Evolutionary conservation across 2,797 vertebrate genomes (phyloP).

Genomic region (Smutsia temminckii): DNA sequence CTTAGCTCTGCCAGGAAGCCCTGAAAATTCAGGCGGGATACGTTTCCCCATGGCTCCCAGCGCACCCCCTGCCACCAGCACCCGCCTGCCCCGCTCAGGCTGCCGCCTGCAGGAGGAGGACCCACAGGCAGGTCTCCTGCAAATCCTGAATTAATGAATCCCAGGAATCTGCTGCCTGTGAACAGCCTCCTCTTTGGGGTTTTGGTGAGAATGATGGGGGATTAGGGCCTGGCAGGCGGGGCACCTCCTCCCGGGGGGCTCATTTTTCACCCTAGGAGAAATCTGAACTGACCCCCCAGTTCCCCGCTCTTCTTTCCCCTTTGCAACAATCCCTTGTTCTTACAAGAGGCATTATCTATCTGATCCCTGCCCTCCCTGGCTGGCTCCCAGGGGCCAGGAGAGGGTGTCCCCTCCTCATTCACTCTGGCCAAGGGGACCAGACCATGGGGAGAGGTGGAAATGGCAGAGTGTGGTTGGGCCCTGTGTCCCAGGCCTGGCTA

Average conservation of each 20-base stretch:
- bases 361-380: conserved; percentile 79
- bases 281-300: conserved; percentile 73
- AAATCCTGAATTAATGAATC: conserved; percentile 90
- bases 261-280: conserved; percentile 86
- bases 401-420: neutral
- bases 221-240: conserved; percentile 85
- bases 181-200: conserved; percentile 85
- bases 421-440: neutral
- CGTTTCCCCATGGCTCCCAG: neutral
- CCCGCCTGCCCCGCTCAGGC: conserved; percentile 64
- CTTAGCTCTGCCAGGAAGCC: neutral
- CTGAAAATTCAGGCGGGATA: too few relatives aligned
- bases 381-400: conserved; percentile 26
- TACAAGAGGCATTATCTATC: conserved; percentile 82
- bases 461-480: neutral
- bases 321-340: conserved; percentile 84
- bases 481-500: neutral
- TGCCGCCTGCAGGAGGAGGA: conserved; percentile 72
- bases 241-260: conserved; percentile 84
- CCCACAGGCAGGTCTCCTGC: conserved; percentile 76
- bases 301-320: conserved; percentile 74
- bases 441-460: neutral
- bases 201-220: conserved; percentile 84
- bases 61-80: neutral
- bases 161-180: conserved; percentile 80